A percentile compares a stretch with the other conserved stretches of the same genome.
phyloP scores from a whole-genome alignment of 2,888 invertebrate genomes.

The Schizaphis graminum region DNA sequence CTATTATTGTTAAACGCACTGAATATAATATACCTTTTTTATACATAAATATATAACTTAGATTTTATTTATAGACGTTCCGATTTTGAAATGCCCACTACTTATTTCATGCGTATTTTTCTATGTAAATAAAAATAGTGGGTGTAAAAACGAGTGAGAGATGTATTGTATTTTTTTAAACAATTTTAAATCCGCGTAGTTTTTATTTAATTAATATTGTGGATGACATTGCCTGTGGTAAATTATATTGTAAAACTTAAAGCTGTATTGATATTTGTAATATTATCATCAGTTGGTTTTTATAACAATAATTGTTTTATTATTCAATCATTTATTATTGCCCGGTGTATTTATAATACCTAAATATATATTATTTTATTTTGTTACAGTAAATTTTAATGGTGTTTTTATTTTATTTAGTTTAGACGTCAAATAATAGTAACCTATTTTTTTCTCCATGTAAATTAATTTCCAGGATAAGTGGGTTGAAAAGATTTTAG shows the following conservation, averaged over 20 bases:
- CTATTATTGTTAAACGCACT: conserved; percentile 54
- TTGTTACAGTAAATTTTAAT: conserved; percentile 50
- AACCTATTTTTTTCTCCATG: no score
- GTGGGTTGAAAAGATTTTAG: no score
- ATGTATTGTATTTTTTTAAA: conserved; percentile 62
- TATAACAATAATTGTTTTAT: conserved; percentile 56
- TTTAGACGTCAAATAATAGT: neutral
- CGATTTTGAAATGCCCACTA: conserved; percentile 31
- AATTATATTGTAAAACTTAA: conserved; percentile 48
- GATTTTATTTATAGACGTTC: conserved; percentile 34
- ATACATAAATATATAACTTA: conserved; percentile 30
- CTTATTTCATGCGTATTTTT: conserved; percentile 37
- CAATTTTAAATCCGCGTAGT: conserved; percentile 43
- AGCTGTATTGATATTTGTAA: conserved; percentile 33
- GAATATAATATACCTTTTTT: conserved; percentile 41
- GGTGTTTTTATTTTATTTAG: conserved; percentile 22
- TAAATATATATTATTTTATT: conserved; percentile 64
- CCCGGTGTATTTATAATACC: conserved; percentile 59
- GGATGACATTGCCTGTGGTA: conserved; percentile 55
- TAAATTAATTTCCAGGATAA: no score
- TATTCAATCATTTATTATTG: conserved; percentile 60
- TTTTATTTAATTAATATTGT: conserved; percentile 57
- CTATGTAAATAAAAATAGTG: conserved; percentile 10
- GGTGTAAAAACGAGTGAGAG: conserved; percentile 45
- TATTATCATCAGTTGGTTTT: conserved; percentile 53